Conservation (phyloP, 2,888 invertebrate genomes). For the Drosophila incognita region DNA sequence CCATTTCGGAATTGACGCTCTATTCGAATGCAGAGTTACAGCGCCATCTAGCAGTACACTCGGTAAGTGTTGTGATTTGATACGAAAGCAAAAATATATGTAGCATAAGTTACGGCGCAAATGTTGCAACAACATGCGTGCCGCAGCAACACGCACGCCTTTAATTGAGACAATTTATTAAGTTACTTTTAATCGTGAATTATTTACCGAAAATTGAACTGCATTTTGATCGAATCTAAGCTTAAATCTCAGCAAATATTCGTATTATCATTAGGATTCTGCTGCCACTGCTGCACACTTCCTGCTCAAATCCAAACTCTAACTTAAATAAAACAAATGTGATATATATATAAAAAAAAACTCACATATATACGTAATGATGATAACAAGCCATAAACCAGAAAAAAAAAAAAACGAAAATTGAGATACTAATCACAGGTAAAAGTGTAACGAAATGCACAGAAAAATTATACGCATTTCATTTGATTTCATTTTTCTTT, state of each 20-base stretch:
- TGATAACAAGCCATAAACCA: constrained; percentile 47
- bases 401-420: background rate
- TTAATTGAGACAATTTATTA: background rate
- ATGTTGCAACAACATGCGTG: constrained; percentile 47
- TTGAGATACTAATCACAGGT: constrained; percentile 44
- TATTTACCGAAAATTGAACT: background rate
- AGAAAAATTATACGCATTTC: constrained; percentile 66
- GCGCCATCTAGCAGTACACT: constrained; percentile 91
- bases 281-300: background rate
- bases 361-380: constrained; percentile 25
- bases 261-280: background rate
- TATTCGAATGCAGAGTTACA: constrained; percentile 91
- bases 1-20: constrained; percentile 89
- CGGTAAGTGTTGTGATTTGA: constrained; percentile 88
- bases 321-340: constrained; percentile 4
- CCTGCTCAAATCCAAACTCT: background rate
- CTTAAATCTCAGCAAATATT: background rate
- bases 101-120: constrained; percentile 15
- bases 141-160: background rate
- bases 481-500: constrained; percentile 40
- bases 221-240: background rate
- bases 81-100: background rate
- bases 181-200: background rate
- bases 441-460: constrained; percentile 68
- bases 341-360: background rate